Base-by-base conservation (phyloP, 2,888 invertebrate species). In the Rhamphomyia laevipes region DNA sequence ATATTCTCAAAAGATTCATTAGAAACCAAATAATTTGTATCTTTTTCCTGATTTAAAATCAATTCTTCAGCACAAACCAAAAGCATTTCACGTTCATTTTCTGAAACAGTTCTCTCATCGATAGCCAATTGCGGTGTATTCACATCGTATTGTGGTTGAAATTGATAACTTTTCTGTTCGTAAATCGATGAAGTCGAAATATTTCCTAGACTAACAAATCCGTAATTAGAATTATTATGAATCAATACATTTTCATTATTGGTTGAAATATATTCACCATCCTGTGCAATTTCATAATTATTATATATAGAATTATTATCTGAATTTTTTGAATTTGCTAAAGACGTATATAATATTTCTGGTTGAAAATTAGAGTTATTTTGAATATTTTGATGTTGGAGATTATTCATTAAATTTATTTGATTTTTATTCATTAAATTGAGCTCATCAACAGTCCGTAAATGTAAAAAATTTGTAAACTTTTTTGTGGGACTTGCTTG, bases 401-500 rank as follows among this genome's bases (percentile, higher is more conserved):
- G 56, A 52, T 66, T 59, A 44, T 68, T 66, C 12, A 69, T 51
- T 50, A 66, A 66, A 56, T 67, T 65, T 17, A 70, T 68, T 46
- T 70, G 67, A 47, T 62, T 68, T 48, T 66, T 63, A 38, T 68
- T 67, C 66, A 70, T 67, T 31, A 70, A 56, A 56, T 70, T 70
- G 13, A 70, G 53, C 53, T 70, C 70, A 45, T 70, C 70, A 1
- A 70, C 70, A 1, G 70, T 70, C 18, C 70, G 63, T 23, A 70
- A 58, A 49, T 70, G 70, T 2, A 70, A 52, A 0, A 54, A 55
- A 38, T 57, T 58, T 6, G 65, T 65, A n/a, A 63, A 63, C 3
- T 63, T 58, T 12, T 63, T 53, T 21, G 16, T 48, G 5, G 51
- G 53, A 13, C 57, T 59, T 27, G 59, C 60, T 35, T 59, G 60